Evolutionary conservation across 92 coral and sea anemone species (phyloP).

Genomic region (Porites evermanni): DNA sequence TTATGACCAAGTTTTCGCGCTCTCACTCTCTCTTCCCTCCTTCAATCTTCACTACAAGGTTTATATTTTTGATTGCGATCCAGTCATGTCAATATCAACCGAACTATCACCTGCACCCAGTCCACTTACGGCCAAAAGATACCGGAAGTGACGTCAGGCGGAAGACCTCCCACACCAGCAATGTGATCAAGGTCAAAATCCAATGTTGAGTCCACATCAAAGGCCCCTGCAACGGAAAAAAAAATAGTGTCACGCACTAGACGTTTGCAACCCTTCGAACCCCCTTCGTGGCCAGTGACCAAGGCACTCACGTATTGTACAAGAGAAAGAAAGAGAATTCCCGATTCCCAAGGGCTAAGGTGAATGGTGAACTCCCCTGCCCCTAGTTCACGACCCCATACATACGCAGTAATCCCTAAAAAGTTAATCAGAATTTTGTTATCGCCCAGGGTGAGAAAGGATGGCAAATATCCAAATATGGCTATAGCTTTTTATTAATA

Average conservation of each 20-base stretch:
- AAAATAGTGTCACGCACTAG: neutral
- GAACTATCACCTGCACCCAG: constrained; percentile 68
- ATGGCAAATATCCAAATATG: too few species aligned
- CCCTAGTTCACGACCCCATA: too few species aligned
- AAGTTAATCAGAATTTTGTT: too few species aligned
- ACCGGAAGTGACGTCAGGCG: constrained; percentile 53
- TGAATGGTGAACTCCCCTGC: too few species aligned
- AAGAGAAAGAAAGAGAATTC: too few species aligned
- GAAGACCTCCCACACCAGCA: constrained; percentile 53
- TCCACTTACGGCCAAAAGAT: constrained; percentile 65
- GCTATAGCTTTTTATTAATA: too few species aligned
- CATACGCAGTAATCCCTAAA: too few species aligned
- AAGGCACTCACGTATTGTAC: too few species aligned
- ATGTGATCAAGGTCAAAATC: constrained; percentile 81
- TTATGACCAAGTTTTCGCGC: neutral
- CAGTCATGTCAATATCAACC: constrained; percentile 57
- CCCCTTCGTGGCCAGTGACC: too few species aligned
- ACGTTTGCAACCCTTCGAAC: too few species aligned
- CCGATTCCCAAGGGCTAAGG: too few species aligned
- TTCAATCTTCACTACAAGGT: neutral
- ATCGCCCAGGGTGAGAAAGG: too few species aligned
- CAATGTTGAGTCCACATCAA: constrained; percentile 80
- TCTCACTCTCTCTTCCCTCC: neutral
- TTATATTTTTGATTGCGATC: constrained; percentile 35
- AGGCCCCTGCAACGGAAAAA: constrained; percentile 43